phyloP scores from a whole-genome alignment of 2,888 invertebrate species.

The Pilophorus perplexus region DNA sequence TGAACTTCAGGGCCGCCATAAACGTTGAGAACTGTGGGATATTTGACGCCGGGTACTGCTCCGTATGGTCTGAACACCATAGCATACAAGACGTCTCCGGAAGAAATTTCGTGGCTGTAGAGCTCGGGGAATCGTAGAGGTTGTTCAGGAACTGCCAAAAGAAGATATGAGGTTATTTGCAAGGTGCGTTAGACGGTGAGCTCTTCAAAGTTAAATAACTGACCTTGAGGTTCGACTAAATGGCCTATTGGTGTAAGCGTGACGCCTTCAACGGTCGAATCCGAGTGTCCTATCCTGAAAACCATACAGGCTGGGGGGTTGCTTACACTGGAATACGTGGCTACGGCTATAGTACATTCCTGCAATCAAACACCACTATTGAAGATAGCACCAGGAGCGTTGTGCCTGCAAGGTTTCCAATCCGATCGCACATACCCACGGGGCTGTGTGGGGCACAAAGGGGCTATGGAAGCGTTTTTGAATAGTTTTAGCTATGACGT shows the following conservation, averaged over 20 bases:
- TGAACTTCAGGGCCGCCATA: constrained; percentile 99
- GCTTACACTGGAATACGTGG: constrained; percentile 79
- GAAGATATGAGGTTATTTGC: too few relatives aligned
- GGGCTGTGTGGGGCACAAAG: too few relatives aligned
- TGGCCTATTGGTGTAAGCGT: constrained; percentile 68
- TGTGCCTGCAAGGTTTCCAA: too few relatives aligned
- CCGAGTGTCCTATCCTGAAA: constrained; percentile 65
- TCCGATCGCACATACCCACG: too few relatives aligned
- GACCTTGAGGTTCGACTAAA: constrained; percentile 63
- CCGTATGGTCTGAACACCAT: constrained; percentile 86
- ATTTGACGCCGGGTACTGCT: constrained; percentile 60
- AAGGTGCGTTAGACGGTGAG: too few relatives aligned
- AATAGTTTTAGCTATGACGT: too few relatives aligned
- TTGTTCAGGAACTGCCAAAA: constrained; percentile 44
- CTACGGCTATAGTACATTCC: constrained; percentile 77
- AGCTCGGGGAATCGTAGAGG: constrained; percentile 62
- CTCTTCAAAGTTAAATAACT: too few relatives aligned
- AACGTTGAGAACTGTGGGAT: constrained; percentile 93
- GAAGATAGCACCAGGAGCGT: too few relatives aligned
- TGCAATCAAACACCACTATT: constrained; percentile 54
- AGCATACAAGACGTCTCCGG: constrained; percentile 73
- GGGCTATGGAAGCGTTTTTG: too few relatives aligned
- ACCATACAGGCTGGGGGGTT: constrained; percentile 69
- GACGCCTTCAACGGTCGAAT: constrained; percentile 68
- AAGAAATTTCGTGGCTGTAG: constrained; percentile 65